Evolutionary conservation across 30 jellyfish, hydroid and myxozoan species (phyloP).

Genomic region (Aurelia coerulea): DNA sequence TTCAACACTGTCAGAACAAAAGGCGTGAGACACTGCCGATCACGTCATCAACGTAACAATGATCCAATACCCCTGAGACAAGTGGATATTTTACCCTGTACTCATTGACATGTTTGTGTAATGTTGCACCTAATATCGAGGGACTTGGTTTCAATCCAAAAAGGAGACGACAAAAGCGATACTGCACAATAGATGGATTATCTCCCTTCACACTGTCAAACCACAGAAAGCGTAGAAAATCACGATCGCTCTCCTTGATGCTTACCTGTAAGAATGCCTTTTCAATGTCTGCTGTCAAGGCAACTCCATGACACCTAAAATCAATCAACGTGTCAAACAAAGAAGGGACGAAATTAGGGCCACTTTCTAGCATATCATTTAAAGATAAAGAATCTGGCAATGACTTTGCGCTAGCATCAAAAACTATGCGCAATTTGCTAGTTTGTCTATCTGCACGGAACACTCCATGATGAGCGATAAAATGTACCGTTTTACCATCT

Average conservation of each 20-base stretch:
- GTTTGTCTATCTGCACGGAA: neutral
- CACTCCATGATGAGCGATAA: constrained; percentile 10
- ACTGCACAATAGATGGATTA: constrained; percentile 50
- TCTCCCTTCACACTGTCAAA: constrained; percentile 6
- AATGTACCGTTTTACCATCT: neutral
- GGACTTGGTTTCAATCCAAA: constrained; percentile 49
- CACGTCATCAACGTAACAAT: neutral
- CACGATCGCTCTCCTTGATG: constrained; percentile 29
- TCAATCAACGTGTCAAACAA: constrained; percentile 30
- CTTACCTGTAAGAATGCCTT: neutral
- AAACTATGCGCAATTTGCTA: constrained; percentile 4
- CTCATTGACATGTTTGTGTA: constrained; percentile 10
- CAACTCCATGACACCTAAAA: constrained; percentile 26
- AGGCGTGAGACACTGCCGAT: too few relatives aligned
- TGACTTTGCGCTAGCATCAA: constrained; percentile 14
- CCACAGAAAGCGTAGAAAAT: constrained; percentile 27
- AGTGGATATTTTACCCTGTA: neutral
- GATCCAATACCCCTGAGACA: neutral
- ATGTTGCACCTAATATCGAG: constrained; percentile 33
- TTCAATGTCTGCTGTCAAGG: neutral
- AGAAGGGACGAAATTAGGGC: constrained; percentile 10
- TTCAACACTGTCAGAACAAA: too few relatives aligned
- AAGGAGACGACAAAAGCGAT: constrained; percentile 15
- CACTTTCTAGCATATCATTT: constrained; percentile 6
- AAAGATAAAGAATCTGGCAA: neutral